Base-by-base conservation (phyloP, 64 coral and sea anemone species). In the Cladopsammia gracilis region DNA sequence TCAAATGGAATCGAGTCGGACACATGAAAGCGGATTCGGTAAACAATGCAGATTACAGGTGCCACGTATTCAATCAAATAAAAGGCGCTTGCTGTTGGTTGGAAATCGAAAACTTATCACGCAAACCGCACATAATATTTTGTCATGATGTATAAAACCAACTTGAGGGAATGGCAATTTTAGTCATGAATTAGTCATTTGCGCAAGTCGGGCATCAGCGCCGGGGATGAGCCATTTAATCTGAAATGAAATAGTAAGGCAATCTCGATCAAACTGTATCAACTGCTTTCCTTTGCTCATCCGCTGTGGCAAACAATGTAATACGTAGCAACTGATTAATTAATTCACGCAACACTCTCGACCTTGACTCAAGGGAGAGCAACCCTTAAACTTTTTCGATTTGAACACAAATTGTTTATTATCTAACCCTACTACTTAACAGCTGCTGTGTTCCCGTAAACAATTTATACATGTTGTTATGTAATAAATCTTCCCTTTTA, bases 21-120 rank as follows among this genome's bases (percentile, higher is more conserved):
- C 44, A 20, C 44, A 48, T 65, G 44, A 15, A 66, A 83, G 5
- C 34, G 34, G 62, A 82, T 64, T 83, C 18, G 16, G 10, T 49
- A 20, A 83, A 83, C 58, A 65, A 44, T 83, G 80, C 44, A 62
- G 18, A 66, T 20, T 49, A 45, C 80, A 83, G 80, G 62, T 83
- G 80, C 61, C 80, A 50, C 3, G 18, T 2, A 49, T 66, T 83
- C 62, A 4, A 82, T 62, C 9, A 45, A 61, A 82, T 62, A 24
- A 18, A 45, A 14, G 57, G 16, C 19, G 80, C 49, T 45, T 47
- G 15, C 20, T 46, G 80, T 42, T 80, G 56, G 80, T 20, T 13
- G 47, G 1, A 26, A 25, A 75, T 75, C 7, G 46, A 75, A 19
- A 18, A 75, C 20, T 45, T 49, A 45, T 49, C 46, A 8, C 46